Percentiles rank a stretch among this genome's conserved stretches.
Evolutionary conservation across 2,888 invertebrate species (phyloP).

Genomic region (Acleris literana): DNA sequence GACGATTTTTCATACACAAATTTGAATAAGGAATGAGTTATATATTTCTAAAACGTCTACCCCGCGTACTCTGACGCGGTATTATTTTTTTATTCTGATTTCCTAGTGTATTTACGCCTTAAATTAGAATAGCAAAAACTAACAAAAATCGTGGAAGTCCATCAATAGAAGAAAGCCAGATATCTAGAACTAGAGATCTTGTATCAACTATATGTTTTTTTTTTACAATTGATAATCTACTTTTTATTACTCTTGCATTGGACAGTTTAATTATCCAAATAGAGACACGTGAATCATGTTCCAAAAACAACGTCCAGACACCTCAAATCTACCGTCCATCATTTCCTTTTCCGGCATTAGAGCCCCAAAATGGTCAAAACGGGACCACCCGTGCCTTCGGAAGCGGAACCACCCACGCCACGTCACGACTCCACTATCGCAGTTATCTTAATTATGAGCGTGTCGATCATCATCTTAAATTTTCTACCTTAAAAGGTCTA

Average conservation of each 20-base stretch:
- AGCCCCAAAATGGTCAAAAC: conserved; percentile 53
- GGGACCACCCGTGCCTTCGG: conserved; percentile 75
- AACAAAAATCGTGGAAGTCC: no score
- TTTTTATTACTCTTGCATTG: not conserved
- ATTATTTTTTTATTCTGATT: no score
- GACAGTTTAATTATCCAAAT: conserved; percentile 29
- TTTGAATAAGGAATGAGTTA: no score
- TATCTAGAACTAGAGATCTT: no score
- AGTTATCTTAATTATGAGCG: conserved; percentile 81
- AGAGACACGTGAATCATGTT: conserved; percentile 22
- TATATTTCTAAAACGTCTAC: no score
- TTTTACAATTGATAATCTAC: not conserved
- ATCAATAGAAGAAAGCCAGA: no score
- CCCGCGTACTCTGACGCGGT: no score
- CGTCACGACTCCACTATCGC: conserved; percentile 75
- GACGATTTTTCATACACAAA: no score
- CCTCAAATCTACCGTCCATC: conserved; percentile 47
- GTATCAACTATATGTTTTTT: no score
- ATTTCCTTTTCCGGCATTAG: conserved; percentile 46
- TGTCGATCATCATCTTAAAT: conserved; percentile 82
- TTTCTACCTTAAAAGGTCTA: conserved; percentile 81
- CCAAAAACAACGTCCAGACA: conserved; percentile 41
- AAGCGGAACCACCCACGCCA: conserved; percentile 80
- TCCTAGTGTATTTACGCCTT: no score
- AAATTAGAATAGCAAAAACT: no score